Evolutionary conservation across 1,140 invertebrate genomes (phyloP).

Genomic region (Megalopta genalis): DNA sequence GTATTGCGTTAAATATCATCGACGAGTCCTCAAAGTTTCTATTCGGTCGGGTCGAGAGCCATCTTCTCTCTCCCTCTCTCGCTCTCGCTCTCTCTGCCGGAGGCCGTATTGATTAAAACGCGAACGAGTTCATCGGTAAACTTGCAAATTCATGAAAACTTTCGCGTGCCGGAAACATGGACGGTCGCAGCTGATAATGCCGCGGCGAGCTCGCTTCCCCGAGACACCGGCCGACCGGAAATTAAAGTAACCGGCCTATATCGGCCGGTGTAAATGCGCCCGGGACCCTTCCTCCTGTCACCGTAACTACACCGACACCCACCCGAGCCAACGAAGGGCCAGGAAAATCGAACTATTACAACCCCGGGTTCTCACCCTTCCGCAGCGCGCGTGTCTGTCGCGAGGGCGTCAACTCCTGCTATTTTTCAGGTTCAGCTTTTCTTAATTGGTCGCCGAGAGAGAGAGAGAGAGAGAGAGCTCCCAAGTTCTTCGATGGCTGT

Average conservation of each 20-base stretch:
- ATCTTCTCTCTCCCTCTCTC: neutral
- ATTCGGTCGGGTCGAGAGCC: conserved; percentile 31
- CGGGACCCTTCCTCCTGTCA: neutral
- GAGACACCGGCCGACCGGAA: conserved; percentile 32
- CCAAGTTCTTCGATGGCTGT: too few relatives aligned
- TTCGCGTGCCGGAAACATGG: conserved; percentile 18
- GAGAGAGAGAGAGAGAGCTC: too few relatives aligned
- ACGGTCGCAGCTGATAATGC: conserved; percentile 9
- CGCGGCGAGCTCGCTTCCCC: conserved; percentile 10
- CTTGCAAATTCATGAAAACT: conserved; percentile 21
- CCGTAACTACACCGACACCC: too few relatives aligned
- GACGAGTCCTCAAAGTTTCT: conserved; percentile 32
- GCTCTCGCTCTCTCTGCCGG: too few relatives aligned
- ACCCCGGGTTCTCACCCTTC: too few relatives aligned
- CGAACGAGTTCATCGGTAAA: conserved; percentile 32
- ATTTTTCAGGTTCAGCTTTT: too few relatives aligned
- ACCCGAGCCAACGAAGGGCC: too few relatives aligned
- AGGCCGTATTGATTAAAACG: conserved; percentile 42
- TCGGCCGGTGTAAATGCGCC: neutral
- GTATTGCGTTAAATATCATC: conserved; percentile 52
- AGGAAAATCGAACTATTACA: too few relatives aligned
- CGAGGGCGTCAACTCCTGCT: too few relatives aligned
- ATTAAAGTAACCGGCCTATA: conserved; percentile 26
- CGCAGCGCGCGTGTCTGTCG: too few relatives aligned
- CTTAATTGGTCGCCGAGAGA: too few relatives aligned